Conservation (phyloP, 2,797 vertebrate genomes). For the Iguana delicatissima region DNA sequence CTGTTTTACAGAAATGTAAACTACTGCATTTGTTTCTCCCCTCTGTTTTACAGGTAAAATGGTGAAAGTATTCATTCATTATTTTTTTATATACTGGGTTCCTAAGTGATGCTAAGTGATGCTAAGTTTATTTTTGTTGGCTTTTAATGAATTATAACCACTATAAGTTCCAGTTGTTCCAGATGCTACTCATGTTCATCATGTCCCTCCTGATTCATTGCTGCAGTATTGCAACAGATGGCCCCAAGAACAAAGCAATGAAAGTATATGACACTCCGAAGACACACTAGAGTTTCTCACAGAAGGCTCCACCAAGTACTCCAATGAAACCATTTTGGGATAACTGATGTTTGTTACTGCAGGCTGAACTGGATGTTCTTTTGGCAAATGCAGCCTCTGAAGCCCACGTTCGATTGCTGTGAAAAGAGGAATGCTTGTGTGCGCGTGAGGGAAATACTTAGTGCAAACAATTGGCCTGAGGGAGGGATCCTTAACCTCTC, state of each 20-base stretch:
- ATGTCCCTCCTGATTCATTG: not conserved
- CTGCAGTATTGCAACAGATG: not conserved
- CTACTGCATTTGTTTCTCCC: not conserved
- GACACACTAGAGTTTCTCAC: not conserved
- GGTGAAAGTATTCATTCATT: not conserved
- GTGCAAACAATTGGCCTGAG: not conserved
- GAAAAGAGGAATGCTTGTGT: not conserved
- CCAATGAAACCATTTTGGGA: not conserved
- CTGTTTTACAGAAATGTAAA: not conserved
- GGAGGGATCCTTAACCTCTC: not conserved
- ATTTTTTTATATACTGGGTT: not conserved
- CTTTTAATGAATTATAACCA: not conserved
- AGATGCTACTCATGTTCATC: not conserved
- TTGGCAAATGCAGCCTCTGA: not conserved
- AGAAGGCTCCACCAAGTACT: not conserved
- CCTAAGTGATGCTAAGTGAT: fast-evolving
- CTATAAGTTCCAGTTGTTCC: not conserved
- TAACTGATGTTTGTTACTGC: slow-evolving; percentile 10
- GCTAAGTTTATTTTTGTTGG: not conserved
- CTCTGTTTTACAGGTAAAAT: not conserved
- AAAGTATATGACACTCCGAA: slow-evolving; percentile 13
- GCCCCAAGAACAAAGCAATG: slow-evolving; percentile 30
- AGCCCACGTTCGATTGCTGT: not conserved
- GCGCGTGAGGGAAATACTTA: not conserved
- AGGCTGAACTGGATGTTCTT: slow-evolving; percentile 10